Percentiles rank a stretch among this genome's conserved stretches.
Conservation (phyloP, 1,140 invertebrate species). For the Cataglyphis hispanica region DNA sequence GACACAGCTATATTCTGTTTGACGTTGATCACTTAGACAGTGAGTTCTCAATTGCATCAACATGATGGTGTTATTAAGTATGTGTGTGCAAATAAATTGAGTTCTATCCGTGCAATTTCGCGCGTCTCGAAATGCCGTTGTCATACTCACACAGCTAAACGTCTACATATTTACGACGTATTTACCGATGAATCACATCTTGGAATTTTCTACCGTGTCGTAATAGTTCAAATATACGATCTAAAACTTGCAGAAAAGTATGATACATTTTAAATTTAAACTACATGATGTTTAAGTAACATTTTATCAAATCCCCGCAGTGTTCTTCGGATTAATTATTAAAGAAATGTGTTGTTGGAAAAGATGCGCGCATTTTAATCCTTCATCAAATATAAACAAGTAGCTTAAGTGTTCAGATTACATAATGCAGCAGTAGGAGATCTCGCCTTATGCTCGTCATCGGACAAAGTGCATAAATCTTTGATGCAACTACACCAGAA, state of each 20-base stretch:
- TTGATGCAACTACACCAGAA: slow-evolving; percentile 47
- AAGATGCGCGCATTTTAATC: slow-evolving; percentile 1
- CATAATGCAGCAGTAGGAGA: background rate
- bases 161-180: background rate
- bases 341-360: background rate
- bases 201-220: slow-evolving; percentile 22
- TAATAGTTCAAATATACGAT: slow-evolving; percentile 22
- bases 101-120: slow-evolving; percentile 6
- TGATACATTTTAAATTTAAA: background rate
- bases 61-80: slow-evolving; percentile 30
- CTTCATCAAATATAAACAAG: slow-evolving; percentile 23
- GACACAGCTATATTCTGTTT: background rate
- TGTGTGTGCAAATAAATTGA: slow-evolving; percentile 43
- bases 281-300: background rate
- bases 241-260: slow-evolving; percentile 5
- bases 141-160: background rate
- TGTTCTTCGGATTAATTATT: slow-evolving; percentile 12
- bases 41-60: slow-evolving; percentile 14
- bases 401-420: slow-evolving; percentile 47
- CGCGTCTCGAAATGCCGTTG: background rate
- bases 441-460: slow-evolving; percentile 6
- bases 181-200: slow-evolving; percentile 7
- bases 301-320: background rate
- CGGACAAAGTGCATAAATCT: slow-evolving; percentile 37
- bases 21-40: background rate